Evolutionary conservation across 53 echinoderm and acorn worm species (phyloP), one percentile per base, ranked within the genome.

Genomic region (Pentamera pediparva): DNA sequence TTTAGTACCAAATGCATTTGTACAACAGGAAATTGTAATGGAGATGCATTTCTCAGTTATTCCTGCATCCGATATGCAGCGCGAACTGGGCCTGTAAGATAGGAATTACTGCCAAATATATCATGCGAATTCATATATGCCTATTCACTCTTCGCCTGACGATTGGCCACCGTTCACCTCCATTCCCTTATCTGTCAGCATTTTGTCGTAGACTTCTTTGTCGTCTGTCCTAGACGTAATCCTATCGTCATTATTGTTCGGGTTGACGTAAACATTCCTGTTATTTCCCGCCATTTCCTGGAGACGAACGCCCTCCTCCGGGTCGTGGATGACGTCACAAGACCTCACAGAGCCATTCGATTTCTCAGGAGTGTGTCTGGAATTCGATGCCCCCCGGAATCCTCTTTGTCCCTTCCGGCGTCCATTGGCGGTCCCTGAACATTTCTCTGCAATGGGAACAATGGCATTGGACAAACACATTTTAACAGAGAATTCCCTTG

Each of bases 271-370:
- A 0, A 67, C 67, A 18, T 67, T 67, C 29, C 45, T 67, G n/a
- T 29, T 31, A 6, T 43, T 25, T 57, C n/a, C n/a, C 2, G 31
- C 18, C 3, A 67, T 39, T 7, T 67, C 67, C 1, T 67, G 39
- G 30, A 67, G 19, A 2, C 67, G 32, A 6, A 67, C 37, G 45
- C 40, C 40, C 54, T 72, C 73, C 13, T 72, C 54, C 10, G 72
- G 72, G 22, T 53, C 72, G 38, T 72, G 26, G 35, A 72, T 72
- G 31, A 72, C 73, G 73, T 72, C 73, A 72, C 55, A 53, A 54
- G 73, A 72, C 35, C 55, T 5, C 49, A 72, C 33, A 4, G 73
- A 53, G 30, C 73, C 73, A 4, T 52, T 54, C 53, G 55, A 72
- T 35, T 51, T 51, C 18, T 67, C 67, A 3, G 67, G 67, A 43